Evolutionary conservation across 2,888 invertebrate species (phyloP), one percentile per base, ranked within the genome.

Genomic region (Synanthedon tipuliformis): DNA sequence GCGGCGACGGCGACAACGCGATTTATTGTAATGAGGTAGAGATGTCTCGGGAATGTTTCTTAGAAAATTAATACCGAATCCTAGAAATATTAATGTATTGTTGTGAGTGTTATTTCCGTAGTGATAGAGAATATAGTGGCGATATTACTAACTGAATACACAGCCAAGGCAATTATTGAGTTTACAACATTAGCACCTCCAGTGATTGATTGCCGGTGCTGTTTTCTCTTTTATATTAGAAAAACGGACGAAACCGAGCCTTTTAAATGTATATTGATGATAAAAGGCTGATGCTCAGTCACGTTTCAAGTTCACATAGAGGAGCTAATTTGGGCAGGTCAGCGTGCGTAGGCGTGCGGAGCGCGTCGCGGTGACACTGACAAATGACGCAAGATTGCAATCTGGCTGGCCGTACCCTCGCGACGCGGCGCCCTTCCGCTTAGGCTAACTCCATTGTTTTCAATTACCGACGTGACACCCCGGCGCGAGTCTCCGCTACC

Each of bases 331-430:
- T 81, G 71, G 77, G 71, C 71, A 78, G 81, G 80, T 81, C 81
- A 80, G 62, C 59, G 67, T 65, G 61, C 70, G 81, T 79, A 79
- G 81, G 81, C 75, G 78, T 73, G 65, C 66, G 69, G 69, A 67
- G 69, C 68, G 70, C 75, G 72, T 70, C 76, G 71, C 68, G 66
- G 60, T 90, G 92, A 92, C 92, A 91, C 89, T 92, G 92, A 92
- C 92, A 92, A 92, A 92, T 92, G 92, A 91, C 86, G 81, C 84
- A 81, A 91, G 92, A 92, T 92, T 91, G 89, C 89, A 90, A 92
- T 92, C 92, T 91, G 86, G 89, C 81, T 86, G 87, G 88, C 85
- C 83, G 83, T 81, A 78, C 71, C 65, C 57, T 71, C 68, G 66
- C 55, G 54, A 53, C 50, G 62, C 65, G 63, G 69, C 76, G 71